A percentile compares a stretch with the other conserved stretches of the same genome.
These are phyloP conservation scores for Zaprionus capensis DNA, from an alignment of 1,140 invertebrate species.

Conservation along the genomic window DNA sequence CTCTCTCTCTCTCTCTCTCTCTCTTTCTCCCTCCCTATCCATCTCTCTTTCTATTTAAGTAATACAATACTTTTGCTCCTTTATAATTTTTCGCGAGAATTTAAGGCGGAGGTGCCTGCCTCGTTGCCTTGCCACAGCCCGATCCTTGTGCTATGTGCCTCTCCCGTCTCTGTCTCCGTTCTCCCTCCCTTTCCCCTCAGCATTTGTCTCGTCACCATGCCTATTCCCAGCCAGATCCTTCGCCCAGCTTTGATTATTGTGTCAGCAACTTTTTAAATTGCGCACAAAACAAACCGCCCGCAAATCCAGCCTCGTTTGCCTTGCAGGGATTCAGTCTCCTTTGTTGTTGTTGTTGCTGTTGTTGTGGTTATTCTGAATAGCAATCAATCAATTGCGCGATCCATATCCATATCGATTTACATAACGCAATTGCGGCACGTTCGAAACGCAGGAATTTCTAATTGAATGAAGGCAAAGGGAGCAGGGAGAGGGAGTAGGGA, in stretches of 20 bases:
- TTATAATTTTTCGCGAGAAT: conserved; percentile 77
- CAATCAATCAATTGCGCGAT: conserved; percentile 70
- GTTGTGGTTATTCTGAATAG: conserved; percentile 49
- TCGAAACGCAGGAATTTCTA: conserved; percentile 33
- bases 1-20: not conserved
- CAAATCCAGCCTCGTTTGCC: conserved; percentile 37
- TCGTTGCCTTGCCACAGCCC: conserved; percentile 27
- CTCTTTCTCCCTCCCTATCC: not conserved
- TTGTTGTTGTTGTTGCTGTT: conserved; percentile 55
- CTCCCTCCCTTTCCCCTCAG: not conserved
- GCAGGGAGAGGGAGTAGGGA: not conserved
- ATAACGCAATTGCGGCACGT: conserved; percentile 65
- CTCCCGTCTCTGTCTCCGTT: not conserved
- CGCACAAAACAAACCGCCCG: conserved; percentile 78
- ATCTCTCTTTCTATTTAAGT: conserved; percentile 23
- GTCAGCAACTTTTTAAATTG: conserved; percentile 79
- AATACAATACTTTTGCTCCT: conserved; percentile 75
- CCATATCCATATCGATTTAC: conserved; percentile 70
- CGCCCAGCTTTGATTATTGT: conserved; percentile 61
- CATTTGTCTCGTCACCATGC: not conserved
- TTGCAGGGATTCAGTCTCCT: conserved; percentile 9
- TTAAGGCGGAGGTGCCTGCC: conserved; percentile 73
- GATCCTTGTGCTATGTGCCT: conserved; percentile 41
- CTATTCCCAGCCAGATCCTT: conserved; percentile 18
- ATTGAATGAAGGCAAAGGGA: conserved; percentile 12